Percentiles rank a stretch among this genome's conserved stretches.
Evolutionary conservation across 2,113 vertebrate species (phyloP).

Genomic region (Jaculus jaculus): DNA sequence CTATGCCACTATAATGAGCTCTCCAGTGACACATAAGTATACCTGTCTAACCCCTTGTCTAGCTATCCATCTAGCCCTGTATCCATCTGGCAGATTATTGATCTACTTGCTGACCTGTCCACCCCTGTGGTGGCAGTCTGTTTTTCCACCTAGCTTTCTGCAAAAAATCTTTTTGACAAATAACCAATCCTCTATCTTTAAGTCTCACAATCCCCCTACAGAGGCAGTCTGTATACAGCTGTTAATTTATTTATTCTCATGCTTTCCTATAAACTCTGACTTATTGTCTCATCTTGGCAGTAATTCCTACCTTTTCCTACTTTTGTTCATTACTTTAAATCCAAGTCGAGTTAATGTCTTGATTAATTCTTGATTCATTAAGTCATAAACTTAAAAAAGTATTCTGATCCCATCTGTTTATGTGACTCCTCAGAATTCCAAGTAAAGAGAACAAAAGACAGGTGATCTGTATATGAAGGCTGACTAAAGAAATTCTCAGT

Average conservation of each 20-base stretch:
- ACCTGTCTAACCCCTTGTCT: conserved; percentile 65
- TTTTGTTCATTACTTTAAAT: conserved; percentile 38
- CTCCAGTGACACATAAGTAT: conserved; percentile 65
- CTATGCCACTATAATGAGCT: conserved; percentile 57
- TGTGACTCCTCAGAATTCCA: conserved; percentile 32
- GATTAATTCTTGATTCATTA: background rate
- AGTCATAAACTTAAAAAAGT: conserved; percentile 35
- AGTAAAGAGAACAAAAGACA: conserved; percentile 39
- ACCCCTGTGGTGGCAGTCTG: conserved; percentile 56
- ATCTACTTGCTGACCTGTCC: conserved; percentile 71
- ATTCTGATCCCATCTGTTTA: conserved; percentile 19
- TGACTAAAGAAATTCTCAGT: conserved; percentile 33
- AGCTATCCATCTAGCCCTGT: conserved; percentile 62
- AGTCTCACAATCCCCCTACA: conserved; percentile 22
- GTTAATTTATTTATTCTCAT: background rate
- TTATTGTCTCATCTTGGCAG: conserved; percentile 24
- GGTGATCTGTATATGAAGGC: conserved; percentile 6
- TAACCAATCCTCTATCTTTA: conserved; percentile 36
- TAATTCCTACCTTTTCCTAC: background rate
- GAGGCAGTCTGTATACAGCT: background rate
- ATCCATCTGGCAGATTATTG: conserved; percentile 70
- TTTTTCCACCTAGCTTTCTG: conserved; percentile 62
- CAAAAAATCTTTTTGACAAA: conserved; percentile 63
- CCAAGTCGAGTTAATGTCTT: conserved; percentile 59
- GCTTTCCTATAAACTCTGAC: conserved; percentile 46